phyloP scores from a whole-genome alignment of 2,113 vertebrate species.

The Oostethus manadensis region DNA sequence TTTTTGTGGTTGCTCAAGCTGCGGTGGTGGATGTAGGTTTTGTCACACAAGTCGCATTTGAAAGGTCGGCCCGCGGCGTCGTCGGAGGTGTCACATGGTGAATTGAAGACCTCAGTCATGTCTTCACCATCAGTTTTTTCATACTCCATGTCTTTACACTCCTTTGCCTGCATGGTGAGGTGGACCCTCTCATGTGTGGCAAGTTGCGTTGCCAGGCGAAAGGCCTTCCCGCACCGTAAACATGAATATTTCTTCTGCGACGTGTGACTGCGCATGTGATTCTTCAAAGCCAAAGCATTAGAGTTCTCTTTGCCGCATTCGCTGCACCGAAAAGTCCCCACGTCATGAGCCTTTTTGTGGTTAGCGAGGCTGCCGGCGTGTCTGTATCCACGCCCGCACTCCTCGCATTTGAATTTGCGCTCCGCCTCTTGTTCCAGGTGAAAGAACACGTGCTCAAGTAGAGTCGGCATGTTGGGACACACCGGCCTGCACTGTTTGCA shows the following conservation, averaged over 20 bases:
- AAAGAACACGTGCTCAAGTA: constrained; percentile 61
- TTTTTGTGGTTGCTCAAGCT: constrained; percentile 87
- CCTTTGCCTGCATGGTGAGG: constrained; percentile 38
- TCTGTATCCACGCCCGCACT: constrained; percentile 81
- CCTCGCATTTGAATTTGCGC: constrained; percentile 78
- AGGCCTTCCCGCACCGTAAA: constrained; percentile 67
- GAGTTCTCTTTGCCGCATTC: constrained; percentile 75
- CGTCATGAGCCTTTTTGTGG: constrained; percentile 80
- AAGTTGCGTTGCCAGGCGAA: constrained; percentile 70
- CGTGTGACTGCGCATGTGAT: constrained; percentile 72
- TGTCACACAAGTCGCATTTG: constrained; percentile 79
- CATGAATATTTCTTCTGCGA: constrained; percentile 70
- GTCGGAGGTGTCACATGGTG: constrained; percentile 45
- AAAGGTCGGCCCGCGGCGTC: constrained; percentile 60
- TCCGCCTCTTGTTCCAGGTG: constrained; percentile 65
- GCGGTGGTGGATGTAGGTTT: constrained; percentile 82
- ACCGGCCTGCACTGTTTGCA: constrained; percentile 65
- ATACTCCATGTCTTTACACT: constrained; percentile 29
- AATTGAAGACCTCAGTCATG: constrained; percentile 32
- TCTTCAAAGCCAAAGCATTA: constrained; percentile 73
- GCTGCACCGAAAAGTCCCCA: constrained; percentile 77
- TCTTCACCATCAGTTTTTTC: constrained; percentile 39
- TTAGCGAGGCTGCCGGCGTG: constrained; percentile 84
- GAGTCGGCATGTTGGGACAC: constrained; percentile 58
- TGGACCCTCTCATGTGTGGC: constrained; percentile 69